A percentile compares a stretch with the other conserved stretches of the same genome.
phyloP scores from a whole-genome alignment of 1,140 invertebrate genomes.

The Habropoda laboriosa region DNA sequence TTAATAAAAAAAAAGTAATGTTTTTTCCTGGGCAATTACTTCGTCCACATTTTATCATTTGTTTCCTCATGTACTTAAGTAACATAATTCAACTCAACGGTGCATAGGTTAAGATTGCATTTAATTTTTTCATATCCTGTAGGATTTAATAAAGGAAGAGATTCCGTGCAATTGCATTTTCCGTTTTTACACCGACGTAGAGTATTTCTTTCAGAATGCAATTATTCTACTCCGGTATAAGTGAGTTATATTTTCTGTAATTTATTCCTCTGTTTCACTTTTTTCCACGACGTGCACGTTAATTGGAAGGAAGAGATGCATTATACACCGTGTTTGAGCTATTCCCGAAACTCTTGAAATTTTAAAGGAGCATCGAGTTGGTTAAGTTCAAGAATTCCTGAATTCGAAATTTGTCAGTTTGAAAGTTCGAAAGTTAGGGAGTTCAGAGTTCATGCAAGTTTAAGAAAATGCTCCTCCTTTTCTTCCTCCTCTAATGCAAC shows the following conservation, averaged over 20 bases:
- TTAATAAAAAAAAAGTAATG: background rate
- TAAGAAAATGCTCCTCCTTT: background rate
- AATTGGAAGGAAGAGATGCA: background rate
- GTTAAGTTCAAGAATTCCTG: background rate
- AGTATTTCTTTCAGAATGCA: too few species aligned
- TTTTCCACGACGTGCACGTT: background rate
- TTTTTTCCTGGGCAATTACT: conserved; percentile 53
- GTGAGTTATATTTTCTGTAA: too few species aligned
- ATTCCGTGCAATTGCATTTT: too few species aligned
- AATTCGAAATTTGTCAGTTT: conserved; percentile 5
- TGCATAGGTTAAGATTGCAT: too few species aligned
- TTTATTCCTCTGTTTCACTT: background rate
- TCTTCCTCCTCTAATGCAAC: background rate
- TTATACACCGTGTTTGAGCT: background rate
- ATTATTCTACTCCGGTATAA: too few species aligned
- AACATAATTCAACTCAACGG: conserved; percentile 80
- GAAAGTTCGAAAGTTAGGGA: background rate
- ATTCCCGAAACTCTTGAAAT: background rate
- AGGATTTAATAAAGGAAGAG: too few species aligned
- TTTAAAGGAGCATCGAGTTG: background rate
- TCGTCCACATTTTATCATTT: conserved; percentile 71
- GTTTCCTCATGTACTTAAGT: conserved; percentile 68
- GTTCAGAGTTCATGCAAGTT: background rate
- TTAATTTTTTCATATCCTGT: too few species aligned
- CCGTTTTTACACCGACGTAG: too few species aligned